phyloP scores from a whole-genome alignment of 2,797 vertebrate species.

The Phylloscopus collybita region DNA sequence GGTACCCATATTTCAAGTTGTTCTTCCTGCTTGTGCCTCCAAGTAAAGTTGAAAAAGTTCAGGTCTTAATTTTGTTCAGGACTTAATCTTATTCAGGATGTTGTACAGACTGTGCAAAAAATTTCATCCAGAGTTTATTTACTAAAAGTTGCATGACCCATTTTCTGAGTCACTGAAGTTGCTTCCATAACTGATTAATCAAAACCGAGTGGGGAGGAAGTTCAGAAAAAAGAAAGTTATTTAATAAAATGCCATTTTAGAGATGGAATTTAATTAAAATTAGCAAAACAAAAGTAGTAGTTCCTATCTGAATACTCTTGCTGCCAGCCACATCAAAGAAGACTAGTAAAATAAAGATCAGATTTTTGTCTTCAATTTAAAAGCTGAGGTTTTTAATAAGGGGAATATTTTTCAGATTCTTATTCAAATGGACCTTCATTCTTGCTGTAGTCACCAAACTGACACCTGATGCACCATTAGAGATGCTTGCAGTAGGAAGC shows the following conservation, averaged over 20 bases:
- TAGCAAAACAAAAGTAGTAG: not conserved
- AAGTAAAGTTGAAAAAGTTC: not conserved
- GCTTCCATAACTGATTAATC: not conserved
- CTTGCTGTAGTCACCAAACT: not conserved
- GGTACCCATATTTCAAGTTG: not conserved
- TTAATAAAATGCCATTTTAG: not conserved
- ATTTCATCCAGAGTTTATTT: not conserved
- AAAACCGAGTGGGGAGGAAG: not conserved
- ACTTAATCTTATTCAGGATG: not conserved
- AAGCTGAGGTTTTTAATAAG: not conserved
- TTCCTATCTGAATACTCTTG: not conserved
- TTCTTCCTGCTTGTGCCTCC: not conserved
- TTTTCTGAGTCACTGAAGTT: not conserved
- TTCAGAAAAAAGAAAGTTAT: not conserved
- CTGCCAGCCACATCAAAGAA: not conserved
- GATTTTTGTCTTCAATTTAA: not conserved
- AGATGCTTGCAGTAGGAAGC: not conserved
- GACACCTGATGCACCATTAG: not conserved
- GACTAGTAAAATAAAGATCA: not conserved
- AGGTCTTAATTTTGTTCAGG: not conserved
- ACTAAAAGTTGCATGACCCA: not conserved
- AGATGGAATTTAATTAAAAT: constrained; percentile 13
- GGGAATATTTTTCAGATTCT: not conserved
- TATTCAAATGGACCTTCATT: not conserved
- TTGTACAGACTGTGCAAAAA: not conserved